phyloP scores from a whole-genome alignment of 2,113 vertebrate genomes.

The Colistium nudipinnis region DNA sequence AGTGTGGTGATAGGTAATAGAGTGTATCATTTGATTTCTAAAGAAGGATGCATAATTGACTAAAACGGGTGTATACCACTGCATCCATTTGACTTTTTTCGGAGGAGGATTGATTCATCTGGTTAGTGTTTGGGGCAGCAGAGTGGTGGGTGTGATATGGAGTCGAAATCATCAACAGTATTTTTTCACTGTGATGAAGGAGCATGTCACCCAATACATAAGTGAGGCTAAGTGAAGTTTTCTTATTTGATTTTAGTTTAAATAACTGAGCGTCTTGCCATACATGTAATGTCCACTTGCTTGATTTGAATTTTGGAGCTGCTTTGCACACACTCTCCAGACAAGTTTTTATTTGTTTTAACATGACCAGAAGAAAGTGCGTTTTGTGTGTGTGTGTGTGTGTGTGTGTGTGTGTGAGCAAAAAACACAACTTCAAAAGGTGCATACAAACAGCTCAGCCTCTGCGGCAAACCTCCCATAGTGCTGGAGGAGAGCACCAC shows the following conservation, averaged over 20 bases:
- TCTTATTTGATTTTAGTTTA: too few species aligned
- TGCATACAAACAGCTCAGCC: slow-evolving; percentile 52
- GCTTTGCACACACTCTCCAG: too few species aligned
- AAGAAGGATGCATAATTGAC: background rate
- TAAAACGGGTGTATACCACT: background rate
- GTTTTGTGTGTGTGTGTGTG: slow-evolving; percentile 2
- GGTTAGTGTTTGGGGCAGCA: background rate
- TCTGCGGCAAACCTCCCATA: slow-evolving; percentile 60
- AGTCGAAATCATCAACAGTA: background rate
- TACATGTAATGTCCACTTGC: too few species aligned
- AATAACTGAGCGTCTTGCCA: too few species aligned
- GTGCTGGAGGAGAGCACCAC: slow-evolving; percentile 32
- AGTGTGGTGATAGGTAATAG: too few species aligned
- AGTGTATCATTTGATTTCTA: background rate
- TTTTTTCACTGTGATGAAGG: background rate
- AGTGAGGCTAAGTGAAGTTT: background rate
- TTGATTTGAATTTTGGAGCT: too few species aligned
- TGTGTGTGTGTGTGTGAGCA: background rate
- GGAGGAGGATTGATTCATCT: background rate
- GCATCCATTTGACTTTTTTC: background rate
- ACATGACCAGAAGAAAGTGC: slow-evolving; percentile 23
- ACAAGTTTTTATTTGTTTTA: slow-evolving; percentile 44
- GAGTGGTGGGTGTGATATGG: background rate
- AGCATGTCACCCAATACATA: background rate
- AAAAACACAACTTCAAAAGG: slow-evolving; percentile 51